Percentiles rank a stretch among this genome's conserved stretches.
phyloP scores from a whole-genome alignment of 2,797 vertebrate species.

The Craterocephalus amniculus region DNA sequence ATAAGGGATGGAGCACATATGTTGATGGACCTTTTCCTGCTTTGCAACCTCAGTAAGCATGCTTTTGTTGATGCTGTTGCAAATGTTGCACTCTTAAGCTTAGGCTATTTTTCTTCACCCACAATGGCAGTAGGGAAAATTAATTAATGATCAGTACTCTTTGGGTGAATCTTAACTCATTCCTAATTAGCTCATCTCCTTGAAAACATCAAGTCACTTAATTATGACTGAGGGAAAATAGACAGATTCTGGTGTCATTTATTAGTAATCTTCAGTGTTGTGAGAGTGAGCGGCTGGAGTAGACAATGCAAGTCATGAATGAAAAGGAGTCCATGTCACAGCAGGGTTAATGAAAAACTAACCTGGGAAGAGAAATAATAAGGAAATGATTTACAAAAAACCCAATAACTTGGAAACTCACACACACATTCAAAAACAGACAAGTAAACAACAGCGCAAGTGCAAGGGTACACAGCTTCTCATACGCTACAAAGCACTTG shows the following conservation, averaged over 20 bases:
- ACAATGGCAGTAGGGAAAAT: slow-evolving; percentile 66
- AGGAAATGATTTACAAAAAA: slow-evolving; percentile 68
- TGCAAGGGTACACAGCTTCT: neutral
- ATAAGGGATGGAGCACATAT: slow-evolving; percentile 2
- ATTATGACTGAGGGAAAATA: slow-evolving; percentile 72
- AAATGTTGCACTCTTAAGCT: slow-evolving; percentile 55
- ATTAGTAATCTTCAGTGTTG: slow-evolving; percentile 66
- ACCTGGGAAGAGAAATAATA: slow-evolving; percentile 75
- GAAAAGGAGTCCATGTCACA: slow-evolving; percentile 70
- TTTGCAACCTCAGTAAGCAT: neutral
- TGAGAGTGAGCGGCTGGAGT: slow-evolving; percentile 54
- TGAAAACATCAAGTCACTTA: slow-evolving; percentile 76
- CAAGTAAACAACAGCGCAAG: slow-evolving; percentile 22
- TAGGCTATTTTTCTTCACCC: slow-evolving; percentile 61
- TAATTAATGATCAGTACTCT: slow-evolving; percentile 73
- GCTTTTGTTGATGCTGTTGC: slow-evolving; percentile 14
- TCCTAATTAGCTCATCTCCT: slow-evolving; percentile 73
- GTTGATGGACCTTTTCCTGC: slow-evolving; percentile 32
- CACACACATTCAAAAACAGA: slow-evolving; percentile 18
- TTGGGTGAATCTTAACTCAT: slow-evolving; percentile 71
- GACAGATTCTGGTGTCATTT: slow-evolving; percentile 72
- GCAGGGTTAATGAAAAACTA: slow-evolving; percentile 77
- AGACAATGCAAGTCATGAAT: slow-evolving; percentile 65
- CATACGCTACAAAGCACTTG: neutral
- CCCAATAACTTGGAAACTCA: slow-evolving; percentile 37